Base-by-base conservation (phyloP, 2,888 invertebrate genomes). In the Geotrupes spiniger region DNA sequence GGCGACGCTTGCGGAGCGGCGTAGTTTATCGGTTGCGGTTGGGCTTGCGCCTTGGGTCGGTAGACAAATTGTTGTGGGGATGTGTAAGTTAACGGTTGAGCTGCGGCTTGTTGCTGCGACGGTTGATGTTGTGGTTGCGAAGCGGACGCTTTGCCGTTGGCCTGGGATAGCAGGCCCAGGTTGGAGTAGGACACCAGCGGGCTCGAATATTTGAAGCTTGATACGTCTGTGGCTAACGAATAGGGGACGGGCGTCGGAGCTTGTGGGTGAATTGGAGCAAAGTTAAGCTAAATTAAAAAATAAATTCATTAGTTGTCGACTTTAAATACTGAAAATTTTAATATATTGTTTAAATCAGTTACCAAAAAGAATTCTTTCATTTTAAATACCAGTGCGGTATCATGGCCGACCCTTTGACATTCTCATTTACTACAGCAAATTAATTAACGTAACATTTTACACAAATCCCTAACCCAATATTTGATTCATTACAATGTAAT, bases 161-260 rank as follows among this genome's bases (percentile, higher is more conserved):
- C 21, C 58, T 70, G 69, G 12, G 62, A 58, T 4, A 71, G 53
- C 6, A 70, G 60, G 10, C 73, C 73, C 10, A 65, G 54, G 53
- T 67, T 72, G 45, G 65, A 69, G 59, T 73, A 73, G 4, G 63
- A 57, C 2, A 72, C 73, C 15, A 71, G 53, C 5, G 73, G 73
- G 46, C 70, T 72, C 29, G 64, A 64, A 53, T 71, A 73, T 52
- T 66, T 64, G 62, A 73, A 72, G 42, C 66, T 63, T 1, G 71
- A 72, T 2, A 73, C 73, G 37, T 71, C 70, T 21, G 64, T 65
- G n/a, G 73, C 73, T 46, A 68, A 61, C 0, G 72, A 72, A 37
- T 67, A 71, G 11, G 60, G 64, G 16, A 51, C 26, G 21, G 61
- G 51, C 12, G 54, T 46, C 27, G 56, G 58, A 17, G 46, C 48